Evolutionary conservation across 2,113 vertebrate genomes (phyloP).

Genomic region (Trogon melanurus): DNA sequence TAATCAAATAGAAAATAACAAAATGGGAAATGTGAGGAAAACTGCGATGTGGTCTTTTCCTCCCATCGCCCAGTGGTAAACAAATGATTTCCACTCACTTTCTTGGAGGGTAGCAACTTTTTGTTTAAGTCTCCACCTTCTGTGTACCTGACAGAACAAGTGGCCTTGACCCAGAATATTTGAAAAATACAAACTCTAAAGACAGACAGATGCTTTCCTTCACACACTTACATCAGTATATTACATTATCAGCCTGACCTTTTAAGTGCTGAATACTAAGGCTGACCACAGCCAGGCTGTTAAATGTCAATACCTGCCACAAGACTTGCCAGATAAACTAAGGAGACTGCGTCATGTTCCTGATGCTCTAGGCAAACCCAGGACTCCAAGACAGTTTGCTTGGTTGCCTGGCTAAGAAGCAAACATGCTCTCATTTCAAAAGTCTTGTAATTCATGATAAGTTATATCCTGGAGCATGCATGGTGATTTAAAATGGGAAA

Average conservation of each 20-base stretch:
- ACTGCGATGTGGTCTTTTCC: neutral
- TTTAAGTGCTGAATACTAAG: neutral
- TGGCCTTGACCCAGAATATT: neutral
- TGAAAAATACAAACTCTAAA: neutral
- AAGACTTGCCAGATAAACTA: neutral
- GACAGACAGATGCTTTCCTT: neutral
- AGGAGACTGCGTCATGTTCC: neutral
- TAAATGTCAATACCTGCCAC: slow-evolving; percentile 44
- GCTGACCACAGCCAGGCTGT: slow-evolving; percentile 13
- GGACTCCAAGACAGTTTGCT: neutral
- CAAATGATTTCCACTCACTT: neutral
- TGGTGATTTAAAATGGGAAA: neutral
- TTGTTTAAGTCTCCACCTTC: neutral
- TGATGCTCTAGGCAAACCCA: neutral
- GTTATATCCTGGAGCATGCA: neutral
- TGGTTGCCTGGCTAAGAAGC: slow-evolving; percentile 38
- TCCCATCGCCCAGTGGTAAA: neutral
- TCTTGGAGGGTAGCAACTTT: neutral
- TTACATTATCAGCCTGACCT: slow-evolving; percentile 27
- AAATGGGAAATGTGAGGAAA: neutral
- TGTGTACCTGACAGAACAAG: neutral
- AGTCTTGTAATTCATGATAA: neutral
- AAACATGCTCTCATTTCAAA: slow-evolving; percentile 4
- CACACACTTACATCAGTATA: neutral
- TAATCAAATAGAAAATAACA: neutral